Conservation (phyloP, 2,888 invertebrate genomes). For the Pachymerium ferrugineum region DNA sequence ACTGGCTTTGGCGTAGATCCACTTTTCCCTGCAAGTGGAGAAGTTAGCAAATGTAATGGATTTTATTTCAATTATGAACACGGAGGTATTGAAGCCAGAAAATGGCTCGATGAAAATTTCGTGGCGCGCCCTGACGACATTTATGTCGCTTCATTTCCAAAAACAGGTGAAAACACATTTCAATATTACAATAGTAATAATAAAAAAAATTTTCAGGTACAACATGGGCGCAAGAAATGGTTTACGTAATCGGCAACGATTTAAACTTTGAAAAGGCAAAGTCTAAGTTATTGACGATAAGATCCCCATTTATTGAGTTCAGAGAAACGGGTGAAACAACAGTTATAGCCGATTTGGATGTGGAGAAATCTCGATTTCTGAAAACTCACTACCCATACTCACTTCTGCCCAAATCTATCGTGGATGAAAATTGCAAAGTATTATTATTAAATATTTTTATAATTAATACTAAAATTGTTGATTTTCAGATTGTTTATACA, state of each 20-base stretch:
- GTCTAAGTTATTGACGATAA: slow-evolving; percentile 56
- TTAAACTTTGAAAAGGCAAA: slow-evolving; percentile 70
- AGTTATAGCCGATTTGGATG: slow-evolving; percentile 38
- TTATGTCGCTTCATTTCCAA: slow-evolving; percentile 69
- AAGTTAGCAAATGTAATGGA: not conserved
- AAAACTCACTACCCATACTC: slow-evolving; percentile 74
- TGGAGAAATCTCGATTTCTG: slow-evolving; percentile 54
- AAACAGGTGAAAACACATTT: slow-evolving; percentile 52
- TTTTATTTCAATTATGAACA: slow-evolving; percentile 15
- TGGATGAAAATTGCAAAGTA: slow-evolving; percentile 38
- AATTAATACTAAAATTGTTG: not conserved
- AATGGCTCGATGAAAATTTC: slow-evolving; percentile 52
- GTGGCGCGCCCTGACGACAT: slow-evolving; percentile 61
- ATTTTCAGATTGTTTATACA: slow-evolving; percentile 73
- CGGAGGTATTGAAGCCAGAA: not conserved
- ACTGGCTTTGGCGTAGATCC: slow-evolving; percentile 19
- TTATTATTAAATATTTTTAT: not conserved
- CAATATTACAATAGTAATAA: too few relatives aligned
- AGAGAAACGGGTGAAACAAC: slow-evolving; percentile 38
- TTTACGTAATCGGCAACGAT: slow-evolving; percentile 78
- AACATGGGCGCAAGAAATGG: slow-evolving; percentile 91
- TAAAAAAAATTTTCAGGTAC: slow-evolving; percentile 59
- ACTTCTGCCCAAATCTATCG: slow-evolving; percentile 53
- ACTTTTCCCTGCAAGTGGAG: not conserved
- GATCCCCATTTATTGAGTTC: slow-evolving; percentile 69